Conservation (phyloP, 2,888 invertebrate genomes). For the Notodonta dromedarius region DNA sequence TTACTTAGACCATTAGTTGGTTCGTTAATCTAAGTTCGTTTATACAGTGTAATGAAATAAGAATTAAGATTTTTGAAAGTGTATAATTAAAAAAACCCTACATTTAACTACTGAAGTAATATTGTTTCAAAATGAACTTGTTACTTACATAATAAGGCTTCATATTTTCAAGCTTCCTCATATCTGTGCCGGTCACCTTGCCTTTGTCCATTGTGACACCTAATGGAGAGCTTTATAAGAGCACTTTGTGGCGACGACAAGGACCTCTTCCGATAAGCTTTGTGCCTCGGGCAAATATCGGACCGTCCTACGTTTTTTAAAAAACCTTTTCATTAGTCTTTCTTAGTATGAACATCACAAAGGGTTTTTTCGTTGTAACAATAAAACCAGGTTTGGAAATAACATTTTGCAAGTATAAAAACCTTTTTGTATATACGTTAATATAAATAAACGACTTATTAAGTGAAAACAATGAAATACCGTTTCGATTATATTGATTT, state of each 20-base stretch:
- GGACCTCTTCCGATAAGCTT: conserved; percentile 56
- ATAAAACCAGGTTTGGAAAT: background rate
- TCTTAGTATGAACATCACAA: conserved; percentile 15
- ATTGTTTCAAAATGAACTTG: no score
- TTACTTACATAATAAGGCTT: conserved; percentile 14
- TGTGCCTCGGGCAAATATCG: conserved; percentile 27
- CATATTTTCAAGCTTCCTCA: conserved; percentile 40
- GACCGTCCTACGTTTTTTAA: conserved; percentile 18
- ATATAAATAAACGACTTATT: no score
- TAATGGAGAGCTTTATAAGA: conserved; percentile 51
- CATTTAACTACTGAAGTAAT: no score
- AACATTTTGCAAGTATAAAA: no score
- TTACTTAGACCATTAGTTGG: no score
- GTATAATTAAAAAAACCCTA: no score
- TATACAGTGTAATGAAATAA: no score
- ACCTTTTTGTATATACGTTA: no score
- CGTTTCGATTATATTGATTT: no score
- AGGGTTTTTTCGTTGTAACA: background rate
- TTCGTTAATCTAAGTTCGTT: no score
- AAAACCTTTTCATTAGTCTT: conserved; percentile 21
- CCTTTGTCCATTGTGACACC: conserved; percentile 58
- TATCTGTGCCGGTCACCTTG: conserved; percentile 39
- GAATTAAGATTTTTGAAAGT: no score
- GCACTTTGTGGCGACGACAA: conserved; percentile 62
- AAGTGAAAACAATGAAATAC: no score